A percentile compares a stretch with the other conserved stretches of the same genome.
Conservation (phyloP, 92 coral and sea anemone species). For the Porites evermanni region DNA sequence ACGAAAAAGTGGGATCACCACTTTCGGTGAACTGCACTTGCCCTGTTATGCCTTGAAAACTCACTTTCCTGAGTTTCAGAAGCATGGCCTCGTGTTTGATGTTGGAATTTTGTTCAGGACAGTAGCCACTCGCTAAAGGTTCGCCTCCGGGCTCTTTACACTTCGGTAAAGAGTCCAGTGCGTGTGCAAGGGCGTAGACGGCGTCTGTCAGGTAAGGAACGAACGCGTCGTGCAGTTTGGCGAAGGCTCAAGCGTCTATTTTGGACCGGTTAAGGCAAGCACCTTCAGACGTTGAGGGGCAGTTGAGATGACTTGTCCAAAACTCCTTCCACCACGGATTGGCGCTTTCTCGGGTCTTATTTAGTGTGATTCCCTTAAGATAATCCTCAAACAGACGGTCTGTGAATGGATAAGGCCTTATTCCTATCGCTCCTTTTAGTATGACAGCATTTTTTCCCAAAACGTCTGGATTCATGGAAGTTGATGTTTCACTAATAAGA, state of each 20-base stretch:
- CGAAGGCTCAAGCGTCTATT: slow-evolving; percentile 33
- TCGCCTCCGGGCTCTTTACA: slow-evolving; percentile 41
- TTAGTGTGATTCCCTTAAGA: slow-evolving; percentile 54
- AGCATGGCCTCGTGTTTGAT: slow-evolving; percentile 57
- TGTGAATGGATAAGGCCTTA: slow-evolving; percentile 56
- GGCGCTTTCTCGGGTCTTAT: slow-evolving; percentile 10
- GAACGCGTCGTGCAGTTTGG: slow-evolving; percentile 65
- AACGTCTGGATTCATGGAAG: slow-evolving; percentile 61
- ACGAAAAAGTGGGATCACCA: slow-evolving; percentile 68
- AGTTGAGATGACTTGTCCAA: slow-evolving; percentile 62
- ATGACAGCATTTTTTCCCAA: slow-evolving; percentile 59
- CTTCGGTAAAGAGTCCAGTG: slow-evolving; percentile 48
- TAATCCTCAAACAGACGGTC: slow-evolving; percentile 53
- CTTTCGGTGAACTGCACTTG: slow-evolving; percentile 50
- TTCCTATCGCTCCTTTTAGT: slow-evolving; percentile 74
- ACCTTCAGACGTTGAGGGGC: slow-evolving; percentile 15
- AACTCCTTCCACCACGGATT: slow-evolving; percentile 84
- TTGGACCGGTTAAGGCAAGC: slow-evolving; percentile 31
- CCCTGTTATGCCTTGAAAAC: slow-evolving; percentile 73
- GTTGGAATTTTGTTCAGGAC: slow-evolving; percentile 26
- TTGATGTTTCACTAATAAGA: slow-evolving; percentile 79
- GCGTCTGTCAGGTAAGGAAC: slow-evolving; percentile 82
- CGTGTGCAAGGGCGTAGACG: slow-evolving; percentile 73
- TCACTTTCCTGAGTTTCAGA: slow-evolving; percentile 54
- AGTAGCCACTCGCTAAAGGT: slow-evolving; percentile 20